A percentile compares a stretch with the other conserved stretches of the same genome.
phyloP scores from a whole-genome alignment of 2,888 invertebrate species.

The Xestia ashworthii region DNA sequence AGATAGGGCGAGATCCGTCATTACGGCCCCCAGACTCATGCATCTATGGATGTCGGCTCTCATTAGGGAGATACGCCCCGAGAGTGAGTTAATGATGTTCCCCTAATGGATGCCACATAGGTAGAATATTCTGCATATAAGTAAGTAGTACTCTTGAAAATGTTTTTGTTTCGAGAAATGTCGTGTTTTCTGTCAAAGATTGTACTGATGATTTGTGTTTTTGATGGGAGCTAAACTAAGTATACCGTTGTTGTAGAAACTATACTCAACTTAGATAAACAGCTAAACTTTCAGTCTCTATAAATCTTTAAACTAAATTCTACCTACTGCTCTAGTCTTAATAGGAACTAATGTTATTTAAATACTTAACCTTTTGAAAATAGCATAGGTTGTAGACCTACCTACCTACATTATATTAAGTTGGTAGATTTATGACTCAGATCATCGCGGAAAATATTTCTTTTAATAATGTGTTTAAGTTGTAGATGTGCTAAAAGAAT shows the following conservation, averaged over 20 bases:
- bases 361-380: not conserved
- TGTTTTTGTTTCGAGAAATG: slow-evolving; percentile 18
- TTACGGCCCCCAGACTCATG: slow-evolving; percentile 79
- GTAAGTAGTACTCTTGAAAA: slow-evolving; percentile 21
- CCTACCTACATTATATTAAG: not conserved
- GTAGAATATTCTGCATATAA: slow-evolving; percentile 46
- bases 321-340: not conserved
- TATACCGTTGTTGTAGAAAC: not conserved
- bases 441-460: not conserved
- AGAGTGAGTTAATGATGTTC: slow-evolving; percentile 74
- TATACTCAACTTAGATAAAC: not conserved
- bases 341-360: not conserved
- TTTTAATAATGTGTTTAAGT: not conserved
- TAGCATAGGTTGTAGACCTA: not conserved
- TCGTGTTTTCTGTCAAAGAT: slow-evolving; percentile 51
- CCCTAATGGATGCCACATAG: slow-evolving; percentile 71
- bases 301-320: not conserved
- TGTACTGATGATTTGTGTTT: slow-evolving; percentile 1
- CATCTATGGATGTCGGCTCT: slow-evolving; percentile 80
- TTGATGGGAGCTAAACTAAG: not conserved
- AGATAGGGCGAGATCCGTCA: slow-evolving; percentile 80
- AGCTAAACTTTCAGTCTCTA: not conserved
- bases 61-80: slow-evolving; percentile 79
- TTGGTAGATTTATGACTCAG: slow-evolving; percentile 3
- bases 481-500: slow-evolving; percentile 11